Conservation (phyloP, 2,888 invertebrate species). For the Zelleria hepariella region DNA sequence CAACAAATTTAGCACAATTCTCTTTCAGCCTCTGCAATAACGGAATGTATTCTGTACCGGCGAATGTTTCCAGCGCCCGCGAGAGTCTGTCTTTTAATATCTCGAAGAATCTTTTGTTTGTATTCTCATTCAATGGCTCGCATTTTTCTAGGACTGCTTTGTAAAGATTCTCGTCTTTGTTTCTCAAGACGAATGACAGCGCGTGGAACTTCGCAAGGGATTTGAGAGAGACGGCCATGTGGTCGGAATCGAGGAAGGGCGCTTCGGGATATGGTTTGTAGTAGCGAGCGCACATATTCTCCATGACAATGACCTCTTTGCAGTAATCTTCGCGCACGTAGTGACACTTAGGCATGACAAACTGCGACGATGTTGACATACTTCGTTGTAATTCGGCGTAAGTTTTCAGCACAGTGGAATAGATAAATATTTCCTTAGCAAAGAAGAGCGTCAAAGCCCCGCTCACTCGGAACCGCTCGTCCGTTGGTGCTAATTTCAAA, state of each 20-base stretch:
- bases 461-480: slow-evolving; percentile 24
- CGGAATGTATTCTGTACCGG: slow-evolving; percentile 20
- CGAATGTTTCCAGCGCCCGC: slow-evolving; percentile 41
- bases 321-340: slow-evolving; percentile 39
- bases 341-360: slow-evolving; percentile 40
- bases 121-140: slow-evolving; percentile 34
- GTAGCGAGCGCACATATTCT: slow-evolving; percentile 41
- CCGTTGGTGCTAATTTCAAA: slow-evolving; percentile 51
- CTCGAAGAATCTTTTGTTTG: slow-evolving; percentile 42
- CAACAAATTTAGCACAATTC: slow-evolving; percentile 31
- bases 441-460: slow-evolving; percentile 53
- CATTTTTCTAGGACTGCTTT: slow-evolving; percentile 32
- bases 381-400: slow-evolving; percentile 30
- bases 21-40: slow-evolving; percentile 30
- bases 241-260: slow-evolving; percentile 42
- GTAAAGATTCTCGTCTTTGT: slow-evolving; percentile 25
- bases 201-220: slow-evolving; percentile 50
- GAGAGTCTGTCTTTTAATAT: slow-evolving; percentile 44
- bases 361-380: slow-evolving; percentile 17
- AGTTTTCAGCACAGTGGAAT: slow-evolving; percentile 32
- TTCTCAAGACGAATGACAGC: slow-evolving; percentile 42
- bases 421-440: slow-evolving; percentile 47
- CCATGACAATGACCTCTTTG: slow-evolving; percentile 46
- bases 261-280: slow-evolving; percentile 34
- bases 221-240: slow-evolving; percentile 35